phyloP scores from a whole-genome alignment of 2,888 invertebrate genomes.

The Odontomyia ornata region DNA sequence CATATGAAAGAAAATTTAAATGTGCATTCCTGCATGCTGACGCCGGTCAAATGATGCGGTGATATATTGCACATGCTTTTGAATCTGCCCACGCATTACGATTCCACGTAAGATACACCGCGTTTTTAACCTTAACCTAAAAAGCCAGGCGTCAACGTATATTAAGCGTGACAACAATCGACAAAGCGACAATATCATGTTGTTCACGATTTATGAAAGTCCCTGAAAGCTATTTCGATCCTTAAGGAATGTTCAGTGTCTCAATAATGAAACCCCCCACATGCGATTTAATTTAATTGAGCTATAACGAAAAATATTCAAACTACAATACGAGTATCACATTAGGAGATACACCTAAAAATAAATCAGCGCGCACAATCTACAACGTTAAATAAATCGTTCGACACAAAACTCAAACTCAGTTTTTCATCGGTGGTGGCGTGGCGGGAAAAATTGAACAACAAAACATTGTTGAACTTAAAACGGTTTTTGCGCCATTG shows the following conservation, averaged over 20 bases:
- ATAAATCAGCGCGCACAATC: too few species aligned
- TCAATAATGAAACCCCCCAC: neutral
- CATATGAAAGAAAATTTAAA: too few species aligned
- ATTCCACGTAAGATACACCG: neutral
- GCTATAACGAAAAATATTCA: neutral
- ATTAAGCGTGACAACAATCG: conserved; percentile 12
- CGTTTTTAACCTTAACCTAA: conserved; percentile 1
- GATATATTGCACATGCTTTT: neutral
- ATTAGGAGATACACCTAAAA: neutral
- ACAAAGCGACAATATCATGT: neutral
- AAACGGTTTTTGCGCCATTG: neutral
- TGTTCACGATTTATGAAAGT: neutral
- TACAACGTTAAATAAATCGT: too few species aligned
- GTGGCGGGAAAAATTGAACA: neutral
- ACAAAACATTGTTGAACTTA: conserved; percentile 3
- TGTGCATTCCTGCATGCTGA: neutral
- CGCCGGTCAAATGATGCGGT: neutral
- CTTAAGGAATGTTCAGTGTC: neutral
- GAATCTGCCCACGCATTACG: neutral
- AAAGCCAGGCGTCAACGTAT: conserved; percentile 2
- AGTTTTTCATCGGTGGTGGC: too few species aligned
- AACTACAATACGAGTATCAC: neutral
- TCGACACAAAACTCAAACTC: too few species aligned
- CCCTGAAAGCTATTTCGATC: conserved; percentile 13
- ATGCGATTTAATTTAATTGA: neutral